Conservation (phyloP, 2,888 invertebrate species). For the Lepidonotus clava region DNA sequence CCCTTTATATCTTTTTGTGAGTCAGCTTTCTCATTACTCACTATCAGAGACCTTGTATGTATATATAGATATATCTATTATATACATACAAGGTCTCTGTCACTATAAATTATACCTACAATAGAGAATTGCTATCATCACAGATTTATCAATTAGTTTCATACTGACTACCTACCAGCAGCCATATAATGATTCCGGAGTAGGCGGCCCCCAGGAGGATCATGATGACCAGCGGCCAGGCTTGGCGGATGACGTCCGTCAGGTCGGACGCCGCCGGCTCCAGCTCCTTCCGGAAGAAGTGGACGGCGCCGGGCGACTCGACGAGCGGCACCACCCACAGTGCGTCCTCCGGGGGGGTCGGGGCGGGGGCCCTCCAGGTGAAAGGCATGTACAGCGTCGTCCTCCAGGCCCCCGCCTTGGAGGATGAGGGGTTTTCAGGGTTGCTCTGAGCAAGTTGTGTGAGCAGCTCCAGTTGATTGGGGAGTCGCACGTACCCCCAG, state of each 20-base stretch:
- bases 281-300: conserved; percentile 55
- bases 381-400: neutral
- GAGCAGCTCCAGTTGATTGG: neutral
- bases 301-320: conserved; percentile 55
- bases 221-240: conserved; percentile 62
- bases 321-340: conserved; percentile 54
- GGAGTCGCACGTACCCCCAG: neutral
- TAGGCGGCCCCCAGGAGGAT: conserved; percentile 62
- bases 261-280: conserved; percentile 59
- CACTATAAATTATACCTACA: no score
- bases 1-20: no score
- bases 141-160: no score
- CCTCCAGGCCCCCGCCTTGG: neutral
- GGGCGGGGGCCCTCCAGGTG: neutral
- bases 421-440: neutral
- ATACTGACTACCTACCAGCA: conserved; percentile 62
- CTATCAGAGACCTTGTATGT: no score
- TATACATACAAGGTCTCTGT: no score
- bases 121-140: no score
- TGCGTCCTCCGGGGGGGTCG: neutral
- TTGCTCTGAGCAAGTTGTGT: neutral
- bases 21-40: no score
- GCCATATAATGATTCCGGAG: conserved; percentile 64
- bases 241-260: conserved; percentile 57
- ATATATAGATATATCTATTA: no score